Percentiles rank a stretch among this genome's conserved stretches.
phyloP scores from a whole-genome alignment of 1,140 invertebrate species.

The Sweltsa coloradensis region DNA sequence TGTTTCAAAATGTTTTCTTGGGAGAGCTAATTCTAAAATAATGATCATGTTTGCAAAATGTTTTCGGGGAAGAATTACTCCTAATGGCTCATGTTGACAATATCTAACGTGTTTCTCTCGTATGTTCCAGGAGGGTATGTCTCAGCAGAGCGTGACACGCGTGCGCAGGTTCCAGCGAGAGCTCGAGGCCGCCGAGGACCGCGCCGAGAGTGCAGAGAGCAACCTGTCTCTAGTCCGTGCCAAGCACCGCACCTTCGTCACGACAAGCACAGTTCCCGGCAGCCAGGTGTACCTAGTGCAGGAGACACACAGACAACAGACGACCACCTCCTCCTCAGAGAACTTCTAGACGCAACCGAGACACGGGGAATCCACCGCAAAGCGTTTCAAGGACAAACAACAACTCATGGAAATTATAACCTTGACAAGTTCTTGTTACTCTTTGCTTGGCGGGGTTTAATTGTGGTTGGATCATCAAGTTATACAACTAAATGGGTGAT shows the following conservation, averaged over 20 bases:
- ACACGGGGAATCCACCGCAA: no score
- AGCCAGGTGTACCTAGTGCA: conserved; percentile 79
- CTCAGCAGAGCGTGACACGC: conserved; percentile 83
- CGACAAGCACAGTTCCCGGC: conserved; percentile 72
- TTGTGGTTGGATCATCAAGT: no score
- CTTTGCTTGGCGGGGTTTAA: no score
- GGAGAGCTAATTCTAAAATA: no score
- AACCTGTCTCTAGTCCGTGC: conserved; percentile 87
- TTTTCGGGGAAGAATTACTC: neutral
- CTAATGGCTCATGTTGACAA: neutral
- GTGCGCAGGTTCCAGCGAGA: conserved; percentile 96
- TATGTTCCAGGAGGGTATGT: conserved; percentile 72
- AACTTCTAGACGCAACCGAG: no score
- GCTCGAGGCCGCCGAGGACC: conserved; percentile 89
- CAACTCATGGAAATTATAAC: no score
- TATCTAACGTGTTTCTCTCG: conserved; percentile 6
- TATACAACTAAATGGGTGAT: no score
- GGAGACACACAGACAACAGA: conserved; percentile 41
- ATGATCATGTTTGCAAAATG: no score
- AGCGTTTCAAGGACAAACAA: no score
- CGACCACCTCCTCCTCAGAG: conserved; percentile 19
- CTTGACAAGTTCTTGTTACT: no score
- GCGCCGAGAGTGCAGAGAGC: conserved; percentile 87
- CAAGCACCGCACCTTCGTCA: conserved; percentile 92
- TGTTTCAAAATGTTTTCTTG: no score